Conservation (phyloP, 1,140 invertebrate genomes). For the Bombus balteatus region DNA sequence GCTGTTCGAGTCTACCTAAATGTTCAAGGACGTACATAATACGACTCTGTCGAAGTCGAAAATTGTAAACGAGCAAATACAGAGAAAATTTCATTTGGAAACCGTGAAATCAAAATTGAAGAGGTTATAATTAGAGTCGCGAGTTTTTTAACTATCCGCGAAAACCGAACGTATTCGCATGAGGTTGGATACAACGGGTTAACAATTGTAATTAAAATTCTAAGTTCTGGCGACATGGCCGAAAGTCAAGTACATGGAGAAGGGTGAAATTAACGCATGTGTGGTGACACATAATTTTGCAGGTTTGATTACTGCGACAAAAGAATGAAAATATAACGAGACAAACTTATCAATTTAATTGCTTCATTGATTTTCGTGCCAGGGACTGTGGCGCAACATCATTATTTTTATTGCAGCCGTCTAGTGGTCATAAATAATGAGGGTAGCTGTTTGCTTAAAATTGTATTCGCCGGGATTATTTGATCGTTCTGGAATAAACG, state of each 20-base stretch:
- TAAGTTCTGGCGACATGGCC: not conserved
- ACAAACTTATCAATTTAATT: constrained; percentile 54
- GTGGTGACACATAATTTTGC: constrained; percentile 15
- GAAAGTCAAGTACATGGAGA: not conserved
- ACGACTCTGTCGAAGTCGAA: constrained; percentile 56
- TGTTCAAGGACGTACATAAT: constrained; percentile 63
- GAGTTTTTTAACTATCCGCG: not conserved
- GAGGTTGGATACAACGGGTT: not conserved
- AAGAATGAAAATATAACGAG: constrained; percentile 48
- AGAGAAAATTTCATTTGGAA: not conserved
- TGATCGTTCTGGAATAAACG: not conserved
- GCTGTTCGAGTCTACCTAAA: constrained; percentile 43
- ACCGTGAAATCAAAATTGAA: not conserved
- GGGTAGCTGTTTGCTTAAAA: constrained; percentile 45
- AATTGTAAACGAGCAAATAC: constrained; percentile 50
- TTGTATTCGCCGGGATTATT: constrained; percentile 44
- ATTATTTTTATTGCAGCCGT: constrained; percentile 47
- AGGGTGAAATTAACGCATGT: no score
- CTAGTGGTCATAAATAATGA: constrained; percentile 53
- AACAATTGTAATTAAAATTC: constrained; percentile 37
- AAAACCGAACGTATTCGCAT: not conserved
- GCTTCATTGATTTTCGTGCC: constrained; percentile 47
- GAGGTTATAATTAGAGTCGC: not conserved
- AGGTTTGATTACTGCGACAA: constrained; percentile 34
- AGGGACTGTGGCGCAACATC: constrained; percentile 25